These are phyloP conservation scores for Lithobates sylvaticus DNA, from an alignment of 2,797 vertebrate species.

Conservation along the genomic window DNA sequence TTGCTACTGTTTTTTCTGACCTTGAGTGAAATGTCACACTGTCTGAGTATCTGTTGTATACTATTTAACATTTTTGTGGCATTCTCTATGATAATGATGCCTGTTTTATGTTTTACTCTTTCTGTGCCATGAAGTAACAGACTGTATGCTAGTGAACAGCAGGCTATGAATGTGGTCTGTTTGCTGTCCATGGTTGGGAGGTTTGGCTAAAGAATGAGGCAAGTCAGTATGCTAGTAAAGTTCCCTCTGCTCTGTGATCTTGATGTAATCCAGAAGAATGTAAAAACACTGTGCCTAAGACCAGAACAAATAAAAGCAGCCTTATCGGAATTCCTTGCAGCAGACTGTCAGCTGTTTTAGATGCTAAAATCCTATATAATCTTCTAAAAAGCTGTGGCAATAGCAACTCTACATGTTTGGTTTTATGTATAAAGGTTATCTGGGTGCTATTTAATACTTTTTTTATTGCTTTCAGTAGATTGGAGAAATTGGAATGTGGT, in stretches of 20 bases:
- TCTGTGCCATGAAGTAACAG: too few species aligned
- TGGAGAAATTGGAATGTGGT: not conserved
- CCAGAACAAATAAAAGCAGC: conserved; percentile 14
- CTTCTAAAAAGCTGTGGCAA: not conserved
- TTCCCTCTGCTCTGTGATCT: not conserved
- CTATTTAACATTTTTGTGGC: too few species aligned
- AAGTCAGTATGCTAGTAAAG: not conserved
- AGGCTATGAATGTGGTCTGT: too few species aligned
- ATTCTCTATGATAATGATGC: too few species aligned
- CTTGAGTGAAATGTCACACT: too few species aligned
- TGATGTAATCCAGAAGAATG: conserved; percentile 31
- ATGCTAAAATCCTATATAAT: not conserved
- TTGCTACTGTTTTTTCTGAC: too few species aligned
- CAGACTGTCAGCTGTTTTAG: not conserved
- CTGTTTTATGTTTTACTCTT: too few species aligned
- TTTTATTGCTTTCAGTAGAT: not conserved
- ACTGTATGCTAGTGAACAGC: too few species aligned
- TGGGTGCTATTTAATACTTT: not conserved
- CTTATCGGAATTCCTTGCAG: not conserved
- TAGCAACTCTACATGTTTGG: not conserved
- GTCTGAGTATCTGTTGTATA: too few species aligned
- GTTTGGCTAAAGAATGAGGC: conserved; percentile 10
- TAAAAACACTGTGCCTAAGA: conserved; percentile 23
- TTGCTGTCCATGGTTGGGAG: not conserved
- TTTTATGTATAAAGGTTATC: not conserved